Evolutionary conservation across 2,113 vertebrate species (phyloP), one percentile per base, ranked within the genome.

Genomic region (Typhlomys cinereus): DNA sequence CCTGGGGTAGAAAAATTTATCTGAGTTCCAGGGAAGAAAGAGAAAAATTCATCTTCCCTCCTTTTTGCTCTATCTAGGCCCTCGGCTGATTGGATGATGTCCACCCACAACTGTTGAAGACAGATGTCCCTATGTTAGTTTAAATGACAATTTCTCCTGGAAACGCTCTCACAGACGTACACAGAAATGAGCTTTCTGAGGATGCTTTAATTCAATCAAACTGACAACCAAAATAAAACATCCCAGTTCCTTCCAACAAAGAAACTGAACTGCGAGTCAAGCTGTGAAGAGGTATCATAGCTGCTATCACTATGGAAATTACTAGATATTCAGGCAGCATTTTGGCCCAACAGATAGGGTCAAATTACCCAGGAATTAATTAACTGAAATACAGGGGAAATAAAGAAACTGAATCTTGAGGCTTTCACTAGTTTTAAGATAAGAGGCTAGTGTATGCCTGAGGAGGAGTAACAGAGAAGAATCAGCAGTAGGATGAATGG

Each of bases 201-300:
- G 39, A 78, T 41, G 34, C 46, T 66, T 66, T 78, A 66, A 31
- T 52, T 74, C 46, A 76, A 62, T 66, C n/a, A 78, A 39, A 18
- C 70, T 87, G 57, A 88, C n/a, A 88, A 76, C n/a, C 50, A 52
- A 76, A 76, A 41, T 52, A 66, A 76, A 76, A 34, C 12, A 88
- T 41, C 46, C 23, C 44, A 66, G 44, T 29, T 75, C 69, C 34
- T 71, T 61, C 62, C 70, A 90, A 76, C 50, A 76, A 90, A 70
- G 31, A 57, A 75, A 52, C 18, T 67, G 85, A 62, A 89, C 20
- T 80, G 80, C 46, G 61, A 85, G 31, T 75, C 10, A 54, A 29
- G 15, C 74, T 61, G 74, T 89, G 62, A 88, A 34, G 17, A 75
- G 50, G 20, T 82, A 23, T n/a, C 27, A 36, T 8, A 80, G 44